phyloP scores from a whole-genome alignment of 2,113 vertebrate genomes.

The Ursus arctos region DNA sequence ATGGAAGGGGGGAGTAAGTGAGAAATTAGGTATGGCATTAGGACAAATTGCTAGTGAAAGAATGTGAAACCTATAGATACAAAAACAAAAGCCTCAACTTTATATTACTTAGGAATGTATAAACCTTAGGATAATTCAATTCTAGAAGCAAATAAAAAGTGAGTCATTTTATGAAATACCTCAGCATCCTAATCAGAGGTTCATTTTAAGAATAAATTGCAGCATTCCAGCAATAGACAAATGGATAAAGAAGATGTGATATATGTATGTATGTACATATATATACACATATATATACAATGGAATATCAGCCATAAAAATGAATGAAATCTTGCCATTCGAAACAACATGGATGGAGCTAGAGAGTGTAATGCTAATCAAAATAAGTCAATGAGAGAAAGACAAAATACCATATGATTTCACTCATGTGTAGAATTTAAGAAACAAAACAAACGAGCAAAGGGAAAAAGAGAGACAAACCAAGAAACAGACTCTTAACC shows the following conservation, averaged over 20 bases:
- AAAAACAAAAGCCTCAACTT: background rate
- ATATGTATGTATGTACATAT: too few species aligned
- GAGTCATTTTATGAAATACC: background rate
- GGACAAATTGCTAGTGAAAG: background rate
- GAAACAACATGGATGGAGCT: background rate
- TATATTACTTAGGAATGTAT: background rate
- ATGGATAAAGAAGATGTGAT: background rate
- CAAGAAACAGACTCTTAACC: too few species aligned
- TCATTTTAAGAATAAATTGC: conserved; percentile 16
- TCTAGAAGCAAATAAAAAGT: background rate
- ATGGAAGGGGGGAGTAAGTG: background rate
- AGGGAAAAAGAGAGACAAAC: too few species aligned
- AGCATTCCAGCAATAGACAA: background rate
- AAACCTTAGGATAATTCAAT: background rate
- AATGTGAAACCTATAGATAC: background rate
- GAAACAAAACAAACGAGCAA: background rate
- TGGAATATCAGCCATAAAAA: background rate
- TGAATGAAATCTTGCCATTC: background rate
- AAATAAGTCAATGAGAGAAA: background rate
- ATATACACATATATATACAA: background rate
- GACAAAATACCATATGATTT: background rate
- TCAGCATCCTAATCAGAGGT: background rate
- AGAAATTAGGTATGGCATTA: background rate
- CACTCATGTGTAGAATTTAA: background rate
- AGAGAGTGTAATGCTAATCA: background rate